Base-by-base conservation (phyloP, 64 coral and sea anemone genomes). In the Stylophora pistillata region DNA sequence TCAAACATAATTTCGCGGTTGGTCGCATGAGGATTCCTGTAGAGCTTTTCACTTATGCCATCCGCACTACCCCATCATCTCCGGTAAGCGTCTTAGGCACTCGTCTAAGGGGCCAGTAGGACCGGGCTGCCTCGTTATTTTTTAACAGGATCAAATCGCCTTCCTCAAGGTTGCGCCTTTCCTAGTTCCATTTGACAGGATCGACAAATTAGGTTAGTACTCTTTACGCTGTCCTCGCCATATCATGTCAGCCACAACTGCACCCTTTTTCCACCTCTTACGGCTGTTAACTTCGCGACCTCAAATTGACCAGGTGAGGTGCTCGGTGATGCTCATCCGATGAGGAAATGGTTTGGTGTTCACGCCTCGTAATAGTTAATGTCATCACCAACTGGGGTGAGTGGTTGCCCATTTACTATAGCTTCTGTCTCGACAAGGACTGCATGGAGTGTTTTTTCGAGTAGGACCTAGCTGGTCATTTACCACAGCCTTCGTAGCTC, bases 121-220 rank as follows among this genome's bases (percentile, higher is more conserved):
- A 55, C 23, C 74, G 23, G 2, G 91, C 76, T 1, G n/a, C 55
- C 18, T 58, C 61, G 20, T 72, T 60, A 27, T 18, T 76, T 23
- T 47, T 81, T 17, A 94, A 5, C 7, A 94, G n/a, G 56, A 94
- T 74, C 10, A 94, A 9, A 47, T 89, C 53, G 3, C 87, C 87
- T 23, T 58, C 65, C 28, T 53, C 58, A 1, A 90, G 57, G 18
- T 90, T 94, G 10, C 41, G 37, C n/a, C 77, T 17, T 21, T 85
- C 30, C 10, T 71, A 26, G 23, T 81, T 71, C 92, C 87, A 90
- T 30, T 94, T 94, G 56, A 47, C 34, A 87, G 53, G 7, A n/a
- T 17, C 28, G 53, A 2, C 15, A 93, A 25, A 16, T 2, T 74
- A 6, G 91, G 77, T 54, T 90, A 20, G 9, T 89, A 89, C 29